Conservation (phyloP, 2,888 invertebrate species). For the Agrilus biguttatus region DNA sequence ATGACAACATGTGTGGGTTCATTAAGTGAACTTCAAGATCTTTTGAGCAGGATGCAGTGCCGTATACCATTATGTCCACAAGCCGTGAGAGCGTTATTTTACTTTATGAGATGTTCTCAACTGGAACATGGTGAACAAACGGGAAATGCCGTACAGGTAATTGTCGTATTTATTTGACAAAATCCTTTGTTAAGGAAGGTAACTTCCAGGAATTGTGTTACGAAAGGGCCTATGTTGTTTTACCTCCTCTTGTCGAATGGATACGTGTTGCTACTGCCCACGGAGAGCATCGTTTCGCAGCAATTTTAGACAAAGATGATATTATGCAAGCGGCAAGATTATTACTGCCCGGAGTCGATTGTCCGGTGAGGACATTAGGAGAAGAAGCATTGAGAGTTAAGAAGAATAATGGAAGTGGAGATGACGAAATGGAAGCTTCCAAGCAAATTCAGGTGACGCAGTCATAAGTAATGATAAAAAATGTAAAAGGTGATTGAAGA, state of each 20-base stretch:
- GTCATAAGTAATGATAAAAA: not conserved
- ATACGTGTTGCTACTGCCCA: constrained; percentile 70
- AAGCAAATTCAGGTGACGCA: constrained; percentile 24
- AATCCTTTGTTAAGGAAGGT: not conserved
- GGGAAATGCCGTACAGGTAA: constrained; percentile 23
- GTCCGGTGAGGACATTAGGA: constrained; percentile 65
- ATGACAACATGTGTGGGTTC: constrained; percentile 84
- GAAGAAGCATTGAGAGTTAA: constrained; percentile 36
- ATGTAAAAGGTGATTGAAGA: not conserved
- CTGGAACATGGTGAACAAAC: constrained; percentile 32
- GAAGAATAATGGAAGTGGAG: constrained; percentile 25
- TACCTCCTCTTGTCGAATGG: constrained; percentile 88
- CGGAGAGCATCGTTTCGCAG: constrained; percentile 64
- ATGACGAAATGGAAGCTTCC: constrained; percentile 26
- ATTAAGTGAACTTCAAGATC: constrained; percentile 59
- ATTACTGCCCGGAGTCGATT: constrained; percentile 77
- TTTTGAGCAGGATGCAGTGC: constrained; percentile 46
- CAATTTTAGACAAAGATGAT: constrained; percentile 64
- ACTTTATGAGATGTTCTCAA: constrained; percentile 87
- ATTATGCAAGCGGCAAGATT: constrained; percentile 77
- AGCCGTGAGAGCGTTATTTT: constrained; percentile 70
- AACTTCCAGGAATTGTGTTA: constrained; percentile 60
- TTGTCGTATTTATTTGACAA: not conserved
- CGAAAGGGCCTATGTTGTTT: constrained; percentile 73
- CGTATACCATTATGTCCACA: constrained; percentile 41